Percentiles rank a stretch among this genome's conserved stretches.
Conservation (phyloP, 2,888 invertebrate species). For the Macaria liturata region DNA sequence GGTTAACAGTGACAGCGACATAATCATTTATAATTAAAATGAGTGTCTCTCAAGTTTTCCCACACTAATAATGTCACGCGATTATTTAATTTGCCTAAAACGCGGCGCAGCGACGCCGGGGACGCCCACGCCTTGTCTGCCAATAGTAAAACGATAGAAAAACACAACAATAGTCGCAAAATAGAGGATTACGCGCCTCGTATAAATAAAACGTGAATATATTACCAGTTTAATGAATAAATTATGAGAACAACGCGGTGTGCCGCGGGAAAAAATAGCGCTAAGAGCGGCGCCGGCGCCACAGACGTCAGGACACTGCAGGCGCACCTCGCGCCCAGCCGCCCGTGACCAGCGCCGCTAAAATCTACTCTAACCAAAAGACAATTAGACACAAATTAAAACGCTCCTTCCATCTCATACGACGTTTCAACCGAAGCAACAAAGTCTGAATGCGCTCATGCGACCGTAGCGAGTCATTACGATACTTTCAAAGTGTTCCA, state of each 20-base stretch:
- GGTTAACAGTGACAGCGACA: slow-evolving; percentile 10
- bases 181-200: slow-evolving; percentile 61
- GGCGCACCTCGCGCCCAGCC: slow-evolving; percentile 57
- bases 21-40: slow-evolving; percentile 10
- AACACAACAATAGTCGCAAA: slow-evolving; percentile 63
- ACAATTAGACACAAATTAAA: slow-evolving; percentile 43
- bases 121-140: slow-evolving; percentile 47
- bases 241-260: slow-evolving; percentile 69
- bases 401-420: slow-evolving; percentile 39
- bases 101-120: slow-evolving; percentile 39
- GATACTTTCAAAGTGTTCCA: slow-evolving; percentile 70
- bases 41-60: slow-evolving; percentile 38
- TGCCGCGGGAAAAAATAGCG: slow-evolving; percentile 76
- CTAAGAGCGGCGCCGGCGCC: slow-evolving; percentile 80
- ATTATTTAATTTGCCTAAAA: slow-evolving; percentile 53
- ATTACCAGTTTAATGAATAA: slow-evolving; percentile 78
- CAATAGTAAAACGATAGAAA: slow-evolving; percentile 56
- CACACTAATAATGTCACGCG: slow-evolving; percentile 57
- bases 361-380: slow-evolving; percentile 42
- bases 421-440: slow-evolving; percentile 49
- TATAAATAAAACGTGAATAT: slow-evolving; percentile 66
- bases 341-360: slow-evolving; percentile 37
- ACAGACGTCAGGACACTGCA: slow-evolving; percentile 71
- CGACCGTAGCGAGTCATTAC: slow-evolving; percentile 80
- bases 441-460: slow-evolving; percentile 76